Evolutionary conservation across 2,797 vertebrate genomes (phyloP), one percentile per base, ranked within the genome.

Genomic region (Pogoniulus pusillus): DNA sequence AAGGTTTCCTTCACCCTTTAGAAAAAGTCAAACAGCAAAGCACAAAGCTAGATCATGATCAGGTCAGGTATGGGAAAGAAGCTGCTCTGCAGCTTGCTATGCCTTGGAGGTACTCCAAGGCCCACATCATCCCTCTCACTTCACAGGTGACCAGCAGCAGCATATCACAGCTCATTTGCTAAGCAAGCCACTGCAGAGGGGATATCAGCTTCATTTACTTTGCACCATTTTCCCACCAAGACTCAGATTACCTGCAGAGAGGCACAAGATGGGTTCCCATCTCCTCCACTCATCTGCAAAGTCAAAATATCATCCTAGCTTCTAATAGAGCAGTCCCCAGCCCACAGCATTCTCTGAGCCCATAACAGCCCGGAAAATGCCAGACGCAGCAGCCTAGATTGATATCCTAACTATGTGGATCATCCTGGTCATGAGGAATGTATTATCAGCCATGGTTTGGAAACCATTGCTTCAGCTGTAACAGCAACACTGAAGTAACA

Each of bases 231-330:
- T 34, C 68, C 39, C 47, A 68, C 17, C 34, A 29, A 49, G 19
- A 18, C 35, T n/a, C 77, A 12, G 0, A 0, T 0, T 63, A 23
- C 34, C 63, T 59, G 7, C 14, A 62, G n/a, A 85, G 60, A 27
- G 15, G 27, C 22, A 30, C 24, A n/a, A 2, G 24, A 89, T 18
- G 18, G 58, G 5, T 17, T 14, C 27, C 4, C 11, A 35, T 16
- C 18, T 71, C 64, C 43, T 63, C 32, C 43, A 35, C 63, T 32
- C 39, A 45, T 34, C 26, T 30, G 24, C 55, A 87, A 20, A 65
- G 62, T 5, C 32, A 60, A 78, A 45, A 18, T 7, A 72, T 49
- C 11, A 87, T n/a, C 59, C 55, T 54, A 49, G 49, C 18, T 88
- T 53, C 54, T 27, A 70, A 43, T 39, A 89, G 57, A 72, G 64